phyloP scores from a whole-genome alignment of 37 sponge, comb jelly and placozoan species.

The Spongilla lacustris region DNA sequence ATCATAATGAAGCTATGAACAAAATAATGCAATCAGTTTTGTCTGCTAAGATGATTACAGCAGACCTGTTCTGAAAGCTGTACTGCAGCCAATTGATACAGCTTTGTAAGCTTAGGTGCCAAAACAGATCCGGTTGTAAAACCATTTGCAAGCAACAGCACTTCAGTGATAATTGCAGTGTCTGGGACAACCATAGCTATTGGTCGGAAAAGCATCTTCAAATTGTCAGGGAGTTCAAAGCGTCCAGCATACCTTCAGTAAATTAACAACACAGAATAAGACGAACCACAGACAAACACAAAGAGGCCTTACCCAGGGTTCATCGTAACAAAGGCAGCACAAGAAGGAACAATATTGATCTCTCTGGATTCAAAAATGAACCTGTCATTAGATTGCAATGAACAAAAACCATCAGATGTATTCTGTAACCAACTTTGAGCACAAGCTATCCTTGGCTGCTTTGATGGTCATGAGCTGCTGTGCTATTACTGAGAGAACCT shows the following conservation, averaged over 20 bases:
- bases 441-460: conserved; percentile 65
- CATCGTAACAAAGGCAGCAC: conserved; percentile 83
- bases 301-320: conserved; percentile 69
- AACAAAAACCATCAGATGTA: neutral
- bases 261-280: neutral
- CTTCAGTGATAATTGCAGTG: conserved; percentile 60
- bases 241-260: conserved; percentile 56
- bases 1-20: conserved; percentile 74
- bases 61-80: conserved; percentile 71
- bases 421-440: neutral
- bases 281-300: neutral
- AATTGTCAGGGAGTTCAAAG: conserved; percentile 72
- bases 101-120: conserved; percentile 65
- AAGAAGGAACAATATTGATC: conserved; percentile 53
- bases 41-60: neutral
- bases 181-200: conserved; percentile 85
- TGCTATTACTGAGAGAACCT: conserved; percentile 81
- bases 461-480: conserved; percentile 79
- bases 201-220: conserved; percentile 78
- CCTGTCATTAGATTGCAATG: conserved; percentile 9
- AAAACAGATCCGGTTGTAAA: conserved; percentile 66
- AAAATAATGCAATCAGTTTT: neutral
- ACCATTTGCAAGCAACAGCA: conserved; percentile 75
- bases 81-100: conserved; percentile 53
- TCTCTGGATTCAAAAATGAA: conserved; percentile 80